Percentiles rank a stretch among this genome's conserved stretches.
Evolutionary conservation across 2,113 vertebrate species (phyloP).

Genomic region (Hippolais icterina): DNA sequence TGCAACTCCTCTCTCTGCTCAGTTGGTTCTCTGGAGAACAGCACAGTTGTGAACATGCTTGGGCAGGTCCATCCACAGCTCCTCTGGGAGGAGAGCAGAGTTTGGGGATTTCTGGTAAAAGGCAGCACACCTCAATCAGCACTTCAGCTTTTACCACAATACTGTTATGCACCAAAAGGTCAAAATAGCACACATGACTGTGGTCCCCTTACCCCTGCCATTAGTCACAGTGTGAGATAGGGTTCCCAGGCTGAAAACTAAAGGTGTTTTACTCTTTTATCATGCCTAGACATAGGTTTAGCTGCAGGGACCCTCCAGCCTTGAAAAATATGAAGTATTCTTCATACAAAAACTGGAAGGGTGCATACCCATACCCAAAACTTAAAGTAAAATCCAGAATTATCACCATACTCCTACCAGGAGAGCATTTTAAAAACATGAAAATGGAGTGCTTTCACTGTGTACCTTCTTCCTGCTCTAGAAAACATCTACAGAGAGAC

Average conservation of each 20-base stretch:
- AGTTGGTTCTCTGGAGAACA: not conserved
- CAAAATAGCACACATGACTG: rapidly evolving
- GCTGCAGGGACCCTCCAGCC: not conserved
- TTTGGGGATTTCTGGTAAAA: not conserved
- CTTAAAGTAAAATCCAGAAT: not conserved
- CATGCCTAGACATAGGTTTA: not conserved
- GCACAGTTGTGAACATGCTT: not conserved
- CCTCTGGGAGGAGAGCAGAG: not conserved
- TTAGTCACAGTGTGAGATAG: not conserved
- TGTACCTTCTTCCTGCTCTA: not conserved
- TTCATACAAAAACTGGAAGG: not conserved
- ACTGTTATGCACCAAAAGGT: not conserved
- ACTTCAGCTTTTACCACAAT: not conserved
- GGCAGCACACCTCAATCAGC: not conserved
- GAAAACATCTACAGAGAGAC: not conserved
- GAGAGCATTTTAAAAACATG: not conserved
- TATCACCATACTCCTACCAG: not conserved
- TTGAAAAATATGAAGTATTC: not conserved
- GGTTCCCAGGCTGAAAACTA: not conserved
- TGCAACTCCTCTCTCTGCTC: not conserved
- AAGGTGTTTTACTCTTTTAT: not conserved
- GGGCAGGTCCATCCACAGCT: not conserved
- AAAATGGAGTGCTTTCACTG: not conserved
- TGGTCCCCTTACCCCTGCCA: not conserved
- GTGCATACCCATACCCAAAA: not conserved